Evolutionary conservation across 2,113 vertebrate species (phyloP), one percentile per base, ranked within the genome.

Genomic region (Ardeotis arabs): DNA sequence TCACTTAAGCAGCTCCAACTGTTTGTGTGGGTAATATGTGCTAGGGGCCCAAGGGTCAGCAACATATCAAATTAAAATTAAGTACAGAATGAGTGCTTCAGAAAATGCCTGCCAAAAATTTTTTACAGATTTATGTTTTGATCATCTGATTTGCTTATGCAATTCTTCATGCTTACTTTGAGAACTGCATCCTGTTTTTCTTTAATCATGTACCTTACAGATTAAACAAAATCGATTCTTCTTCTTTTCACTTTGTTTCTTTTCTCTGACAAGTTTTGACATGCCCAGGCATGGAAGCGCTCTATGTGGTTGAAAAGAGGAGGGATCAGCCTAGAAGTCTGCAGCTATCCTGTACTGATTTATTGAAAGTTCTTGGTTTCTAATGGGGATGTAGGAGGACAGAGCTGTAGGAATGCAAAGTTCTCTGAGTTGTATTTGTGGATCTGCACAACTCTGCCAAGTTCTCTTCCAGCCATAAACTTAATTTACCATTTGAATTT

Each of bases 1-100:
- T 20, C 39, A 7, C 0, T 0, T 39, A 5, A 90, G 60, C 23
- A 69, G 28, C 27, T 80, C 39, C 28, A 47, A 2, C 12, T 39
- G 3, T 52, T 83, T 76, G 23, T 33, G 66, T 76, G 22, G 49
- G 44, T 6, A 58, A 4, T 62, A 77, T 11, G 41, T 53, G 41
- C 41, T 74, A 25, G 7, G 17, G 24, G 8, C 50, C 37, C 15
- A 62, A 33, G 12, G 33, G 33, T 45, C 75, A 63, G 29, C 56
- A 47, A 5, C 2, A 1, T 45, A 56, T n/a, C n/a, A 41, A 67
- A 77, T 63, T 50, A 70, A 74, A 84, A 84, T 14, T 74, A 75
- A 68, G n/a, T 31, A 56, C 28, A 63, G n/a, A 33, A 33, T 2
- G 6, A 58, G 22, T 66, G 27, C 25, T 86, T 92, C 29, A 60